A percentile compares a stretch with the other conserved stretches of the same genome.
Evolutionary conservation across 1,140 invertebrate genomes (phyloP).

Genomic region (Trichonephila clavata): DNA sequence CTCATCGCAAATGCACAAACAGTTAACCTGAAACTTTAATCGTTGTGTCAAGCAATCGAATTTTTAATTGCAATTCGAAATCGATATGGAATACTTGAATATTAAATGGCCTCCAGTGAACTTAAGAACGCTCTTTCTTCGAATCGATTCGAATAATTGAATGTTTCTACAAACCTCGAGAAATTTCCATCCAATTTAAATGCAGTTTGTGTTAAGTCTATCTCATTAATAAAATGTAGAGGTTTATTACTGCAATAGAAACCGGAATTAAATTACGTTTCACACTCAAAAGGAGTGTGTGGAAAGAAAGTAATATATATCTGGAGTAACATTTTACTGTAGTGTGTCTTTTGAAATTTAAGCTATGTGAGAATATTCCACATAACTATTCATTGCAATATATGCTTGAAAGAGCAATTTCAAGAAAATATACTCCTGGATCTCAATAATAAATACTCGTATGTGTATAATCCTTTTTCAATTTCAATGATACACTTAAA

Average conservation of each 20-base stretch:
- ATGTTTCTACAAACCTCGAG: background rate
- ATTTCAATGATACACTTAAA: no score
- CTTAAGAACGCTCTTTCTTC: background rate
- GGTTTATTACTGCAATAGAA: background rate
- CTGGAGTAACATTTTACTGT: background rate
- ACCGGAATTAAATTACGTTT: background rate
- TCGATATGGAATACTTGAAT: background rate
- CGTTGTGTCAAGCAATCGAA: background rate
- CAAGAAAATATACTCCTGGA: no score
- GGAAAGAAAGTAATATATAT: background rate
- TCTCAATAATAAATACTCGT: no score
- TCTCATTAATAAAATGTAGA: background rate
- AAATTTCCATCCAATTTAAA: background rate
- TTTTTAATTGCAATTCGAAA: constrained; percentile 7
- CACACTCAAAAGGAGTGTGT: background rate
- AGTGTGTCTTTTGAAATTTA: background rate
- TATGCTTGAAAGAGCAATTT: no score
- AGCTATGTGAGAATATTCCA: no score
- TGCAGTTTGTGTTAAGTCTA: background rate
- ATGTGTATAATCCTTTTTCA: no score
- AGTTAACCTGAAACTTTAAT: background rate
- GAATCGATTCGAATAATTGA: background rate
- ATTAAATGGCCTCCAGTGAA: background rate
- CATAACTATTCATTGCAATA: no score
- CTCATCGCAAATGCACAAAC: background rate